These are phyloP conservation scores for Spea bombifrons DNA, from an alignment of 2,113 vertebrate genomes.

Conservation along the genomic window DNA sequence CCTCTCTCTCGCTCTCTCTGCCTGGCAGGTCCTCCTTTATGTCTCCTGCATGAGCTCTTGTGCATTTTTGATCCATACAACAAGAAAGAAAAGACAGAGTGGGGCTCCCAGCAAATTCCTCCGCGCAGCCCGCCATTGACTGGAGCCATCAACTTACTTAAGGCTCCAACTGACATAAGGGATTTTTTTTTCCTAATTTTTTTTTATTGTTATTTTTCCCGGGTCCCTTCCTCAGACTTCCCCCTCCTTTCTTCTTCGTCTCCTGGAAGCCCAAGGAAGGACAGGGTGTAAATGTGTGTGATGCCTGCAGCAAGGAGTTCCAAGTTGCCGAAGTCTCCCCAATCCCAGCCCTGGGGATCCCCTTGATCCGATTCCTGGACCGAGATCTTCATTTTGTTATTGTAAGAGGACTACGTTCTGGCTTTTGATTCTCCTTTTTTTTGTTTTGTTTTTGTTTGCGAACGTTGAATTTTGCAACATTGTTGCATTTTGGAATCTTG, in stretches of 20 bases:
- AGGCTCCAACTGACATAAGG: conserved; percentile 76
- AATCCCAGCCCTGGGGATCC: not conserved
- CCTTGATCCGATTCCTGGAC: not conserved
- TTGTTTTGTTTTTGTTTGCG: not conserved
- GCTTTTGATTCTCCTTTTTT: too few relatives aligned
- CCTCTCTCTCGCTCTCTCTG: conserved; percentile 46
- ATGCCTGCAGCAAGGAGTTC: conserved; percentile 24
- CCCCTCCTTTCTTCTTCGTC: not conserved
- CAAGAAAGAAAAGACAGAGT: conserved; percentile 22
- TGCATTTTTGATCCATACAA: conserved; percentile 4
- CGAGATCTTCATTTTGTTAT: not conserved
- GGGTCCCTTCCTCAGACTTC: not conserved
- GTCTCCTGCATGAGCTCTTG: conserved; percentile 4
- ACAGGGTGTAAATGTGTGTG: conserved; percentile 45
- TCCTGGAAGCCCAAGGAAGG: not conserved
- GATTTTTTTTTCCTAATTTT: conserved; percentile 51
- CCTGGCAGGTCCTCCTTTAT: conserved; percentile 31
- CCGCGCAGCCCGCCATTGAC: conserved; percentile 83
- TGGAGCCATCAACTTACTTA: conserved; percentile 78
- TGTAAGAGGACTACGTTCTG: too few relatives aligned
- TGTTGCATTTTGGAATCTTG: not conserved
- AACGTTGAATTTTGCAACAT: not conserved
- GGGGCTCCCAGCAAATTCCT: conserved; percentile 68
- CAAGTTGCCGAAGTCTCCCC: too few relatives aligned
- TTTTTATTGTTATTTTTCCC: not conserved